Evolutionary conservation across 2,797 vertebrate species (phyloP), one percentile per base, ranked within the genome.

Genomic region (Lithobates sylvaticus): DNA sequence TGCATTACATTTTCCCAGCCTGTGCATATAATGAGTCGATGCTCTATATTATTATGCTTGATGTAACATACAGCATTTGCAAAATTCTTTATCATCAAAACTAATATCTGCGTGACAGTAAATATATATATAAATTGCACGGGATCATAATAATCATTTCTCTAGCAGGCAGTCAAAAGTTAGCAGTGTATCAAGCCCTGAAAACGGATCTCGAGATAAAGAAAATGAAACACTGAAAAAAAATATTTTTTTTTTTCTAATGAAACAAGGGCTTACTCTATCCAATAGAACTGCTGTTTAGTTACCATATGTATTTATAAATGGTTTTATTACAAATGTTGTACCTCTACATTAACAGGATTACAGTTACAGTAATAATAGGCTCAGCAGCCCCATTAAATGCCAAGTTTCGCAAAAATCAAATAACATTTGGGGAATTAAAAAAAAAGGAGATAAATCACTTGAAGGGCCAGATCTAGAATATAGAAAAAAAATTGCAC

Each of bases 1-100:
- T 87, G 54, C 81, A 68, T 83, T 83, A 72, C 42, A 83, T 83
- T 58, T 73, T 78, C 44, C 50, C 69, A 34, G 61, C 72, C 42
- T 73, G 64, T 87, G 81, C 86, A 84, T 75, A 83, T 87, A 87
- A 87, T 87, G 79, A 87, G 80, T 69, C 32, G 47, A 83, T 54
- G 70, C 36, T 72, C 68, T 73, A 50, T 83, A 71, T 83, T 87
- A 87, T 87, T 79, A 83, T 84, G 86, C 86, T 76, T 21, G 5
- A 47, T 67, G 76, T 69, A 87, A 87, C 76, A 73, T 74, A 73
- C 50, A 47, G 76, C 76, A 26, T 54, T 67, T 68, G 67, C 70
- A 9, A 72, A 83, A 74, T 79, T 78, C 61, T 54, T 68, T 78
- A 74, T 78, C 75, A 65, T 80, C 80, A 78, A 83, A 87, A 71